Evolutionary conservation across 2,888 invertebrate species (phyloP).

Genomic region (Dugesia japonica): DNA sequence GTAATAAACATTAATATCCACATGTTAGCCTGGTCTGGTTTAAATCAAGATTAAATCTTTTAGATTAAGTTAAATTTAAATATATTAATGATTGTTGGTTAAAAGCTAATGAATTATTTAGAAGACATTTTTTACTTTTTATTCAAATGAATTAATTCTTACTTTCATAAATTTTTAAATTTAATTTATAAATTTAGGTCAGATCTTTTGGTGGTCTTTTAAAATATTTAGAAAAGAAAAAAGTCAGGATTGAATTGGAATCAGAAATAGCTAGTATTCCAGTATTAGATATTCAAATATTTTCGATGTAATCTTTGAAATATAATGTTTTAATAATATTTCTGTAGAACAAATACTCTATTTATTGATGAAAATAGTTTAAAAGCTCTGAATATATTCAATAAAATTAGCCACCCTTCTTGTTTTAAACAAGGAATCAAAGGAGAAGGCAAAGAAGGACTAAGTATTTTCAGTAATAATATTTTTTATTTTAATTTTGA

Average conservation of each 20-base stretch:
- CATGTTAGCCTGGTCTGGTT: no score
- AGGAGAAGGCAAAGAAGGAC: neutral
- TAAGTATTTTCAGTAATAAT: neutral
- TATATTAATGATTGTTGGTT: no score
- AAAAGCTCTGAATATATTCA: neutral
- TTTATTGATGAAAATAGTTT: slow-evolving; percentile 2
- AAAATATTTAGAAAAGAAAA: slow-evolving; percentile 55
- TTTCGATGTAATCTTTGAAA: slow-evolving; percentile 52
- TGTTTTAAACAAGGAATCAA: neutral
- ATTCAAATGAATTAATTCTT: neutral
- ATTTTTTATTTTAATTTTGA: no score
- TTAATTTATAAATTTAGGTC: slow-evolving; percentile 43
- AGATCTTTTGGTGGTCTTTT: slow-evolving; percentile 61
- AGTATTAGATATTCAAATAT: slow-evolving; percentile 52
- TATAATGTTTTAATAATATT: neutral
- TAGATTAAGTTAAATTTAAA: no score
- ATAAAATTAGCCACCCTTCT: neutral
- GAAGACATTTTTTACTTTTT: neutral
- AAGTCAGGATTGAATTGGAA: slow-evolving; percentile 46
- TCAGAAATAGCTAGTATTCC: slow-evolving; percentile 42
- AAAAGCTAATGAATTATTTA: no score
- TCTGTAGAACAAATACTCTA: neutral
- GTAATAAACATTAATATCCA: no score
- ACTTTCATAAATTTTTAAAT: slow-evolving; percentile 25
- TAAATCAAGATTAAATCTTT: no score